Percentiles rank a stretch among this genome's conserved stretches.
Conservation (phyloP, 1,140 invertebrate species). For the Prorops nasuta region DNA sequence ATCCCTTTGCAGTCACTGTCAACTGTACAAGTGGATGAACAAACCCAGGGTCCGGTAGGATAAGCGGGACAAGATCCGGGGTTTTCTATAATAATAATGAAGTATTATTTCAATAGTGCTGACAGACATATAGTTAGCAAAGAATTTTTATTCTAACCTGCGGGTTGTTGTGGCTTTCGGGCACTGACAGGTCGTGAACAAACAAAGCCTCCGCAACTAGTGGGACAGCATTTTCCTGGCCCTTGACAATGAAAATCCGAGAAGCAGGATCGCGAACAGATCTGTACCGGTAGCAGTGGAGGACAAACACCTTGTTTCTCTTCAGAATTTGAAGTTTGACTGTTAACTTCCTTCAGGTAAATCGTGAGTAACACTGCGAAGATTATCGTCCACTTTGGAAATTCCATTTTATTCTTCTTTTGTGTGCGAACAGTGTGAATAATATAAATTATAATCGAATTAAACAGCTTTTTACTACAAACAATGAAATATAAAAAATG, state of each 20-base stretch:
- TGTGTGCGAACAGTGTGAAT: too few relatives aligned
- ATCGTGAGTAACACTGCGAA: conserved; percentile 3
- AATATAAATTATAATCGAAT: too few relatives aligned
- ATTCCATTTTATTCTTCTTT: conserved; percentile 8
- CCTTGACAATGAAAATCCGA: conserved; percentile 40
- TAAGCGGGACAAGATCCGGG: conserved; percentile 56
- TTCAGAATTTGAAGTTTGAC: conserved; percentile 11
- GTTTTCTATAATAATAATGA: conserved; percentile 48
- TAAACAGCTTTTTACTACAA: too few relatives aligned
- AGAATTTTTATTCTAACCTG: too few relatives aligned
- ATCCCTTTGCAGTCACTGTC: conserved; percentile 60
- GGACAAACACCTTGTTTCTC: conserved; percentile 45
- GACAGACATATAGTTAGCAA: too few relatives aligned
- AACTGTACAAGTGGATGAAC: conserved; percentile 58
- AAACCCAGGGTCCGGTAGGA: conserved; percentile 61
- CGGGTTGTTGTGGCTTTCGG: too few relatives aligned
- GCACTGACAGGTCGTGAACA: conserved; percentile 59
- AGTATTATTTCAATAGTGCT: background rate
- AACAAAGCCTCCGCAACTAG: conserved; percentile 57
- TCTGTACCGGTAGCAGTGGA: conserved; percentile 38
- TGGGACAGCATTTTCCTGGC: conserved; percentile 57
- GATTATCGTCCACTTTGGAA: background rate
- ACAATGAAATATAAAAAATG: too few relatives aligned
- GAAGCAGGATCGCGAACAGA: conserved; percentile 41
- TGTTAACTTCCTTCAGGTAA: background rate